Percentiles rank a stretch among this genome's conserved stretches.
Evolutionary conservation across 2,113 vertebrate genomes (phyloP).

Genomic region (Blennius ocellaris): DNA sequence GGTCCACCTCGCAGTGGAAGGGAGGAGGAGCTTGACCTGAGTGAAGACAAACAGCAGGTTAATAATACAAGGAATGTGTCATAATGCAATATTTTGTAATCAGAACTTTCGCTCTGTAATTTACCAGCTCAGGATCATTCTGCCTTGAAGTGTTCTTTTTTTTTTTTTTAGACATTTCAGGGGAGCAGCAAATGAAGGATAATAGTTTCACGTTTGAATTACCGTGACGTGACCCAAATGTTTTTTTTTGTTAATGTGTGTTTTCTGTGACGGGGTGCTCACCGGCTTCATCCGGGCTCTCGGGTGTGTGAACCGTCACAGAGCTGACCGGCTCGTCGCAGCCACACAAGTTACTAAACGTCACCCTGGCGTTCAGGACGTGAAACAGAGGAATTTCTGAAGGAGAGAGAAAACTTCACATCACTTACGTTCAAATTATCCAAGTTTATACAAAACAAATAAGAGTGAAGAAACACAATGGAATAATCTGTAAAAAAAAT

Average conservation of each 20-base stretch:
- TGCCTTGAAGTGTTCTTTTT: too few relatives aligned
- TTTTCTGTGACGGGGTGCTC: not conserved
- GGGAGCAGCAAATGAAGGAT: not conserved
- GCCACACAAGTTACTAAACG: slow-evolving; percentile 87
- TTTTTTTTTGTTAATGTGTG: too few relatives aligned
- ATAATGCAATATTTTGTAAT: not conserved
- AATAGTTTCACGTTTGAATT: too few relatives aligned
- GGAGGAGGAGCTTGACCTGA: slow-evolving; percentile 78
- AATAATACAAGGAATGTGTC: not conserved
- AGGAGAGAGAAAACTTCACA: not conserved
- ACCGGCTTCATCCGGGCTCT: slow-evolving; percentile 75
- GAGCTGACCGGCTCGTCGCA: slow-evolving; percentile 85
- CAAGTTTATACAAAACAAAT: too few relatives aligned
- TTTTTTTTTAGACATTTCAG: not conserved
- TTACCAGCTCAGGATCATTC: not conserved
- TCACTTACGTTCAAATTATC: not conserved
- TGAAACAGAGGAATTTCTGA: slow-evolving; percentile 87
- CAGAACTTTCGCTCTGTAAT: not conserved
- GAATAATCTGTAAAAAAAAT: too few relatives aligned
- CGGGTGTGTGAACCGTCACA: slow-evolving; percentile 76
- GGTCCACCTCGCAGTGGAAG: slow-evolving; percentile 90
- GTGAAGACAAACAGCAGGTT: not conserved
- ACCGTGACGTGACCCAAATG: too few relatives aligned
- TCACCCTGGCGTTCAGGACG: slow-evolving; percentile 86
- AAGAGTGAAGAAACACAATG: too few relatives aligned